Evolutionary conservation across 2,797 vertebrate species (phyloP).

Genomic region (Sorex maritimensis): DNA sequence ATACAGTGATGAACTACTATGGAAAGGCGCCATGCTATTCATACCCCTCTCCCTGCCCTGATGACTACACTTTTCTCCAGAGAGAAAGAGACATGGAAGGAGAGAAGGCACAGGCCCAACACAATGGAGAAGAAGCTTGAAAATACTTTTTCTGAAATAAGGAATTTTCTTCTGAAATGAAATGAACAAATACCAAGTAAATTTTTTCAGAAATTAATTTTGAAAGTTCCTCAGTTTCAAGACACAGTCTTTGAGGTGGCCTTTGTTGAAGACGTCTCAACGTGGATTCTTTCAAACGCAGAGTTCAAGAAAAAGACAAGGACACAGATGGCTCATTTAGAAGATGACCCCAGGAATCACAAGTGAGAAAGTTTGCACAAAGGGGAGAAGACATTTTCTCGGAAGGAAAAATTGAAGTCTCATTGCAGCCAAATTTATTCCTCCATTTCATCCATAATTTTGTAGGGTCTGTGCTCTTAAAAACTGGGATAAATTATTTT

Average conservation of each 20-base stretch:
- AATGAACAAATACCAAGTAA: neutral
- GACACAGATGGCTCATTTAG: neutral
- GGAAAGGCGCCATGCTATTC: neutral
- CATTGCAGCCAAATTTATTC: neutral
- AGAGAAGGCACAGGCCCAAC: neutral
- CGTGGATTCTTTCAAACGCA: neutral
- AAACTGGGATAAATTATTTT: neutral
- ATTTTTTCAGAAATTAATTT: neutral
- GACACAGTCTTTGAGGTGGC: neutral
- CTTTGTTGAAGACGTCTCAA: neutral
- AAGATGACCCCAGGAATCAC: neutral
- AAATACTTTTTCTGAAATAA: constrained; percentile 58
- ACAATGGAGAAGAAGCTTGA: neutral
- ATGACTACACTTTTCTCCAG: neutral
- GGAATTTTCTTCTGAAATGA: constrained; percentile 54
- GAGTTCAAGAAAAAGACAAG: neutral
- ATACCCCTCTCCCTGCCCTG: neutral
- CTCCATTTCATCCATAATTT: neutral
- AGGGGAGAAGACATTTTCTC: constrained; percentile 19
- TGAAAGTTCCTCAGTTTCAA: neutral
- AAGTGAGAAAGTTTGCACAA: neutral
- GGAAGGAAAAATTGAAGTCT: constrained; percentile 40
- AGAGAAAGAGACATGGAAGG: neutral
- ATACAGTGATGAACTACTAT: neutral
- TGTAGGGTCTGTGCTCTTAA: neutral